Evolutionary conservation across 2,888 invertebrate species (phyloP).

Genomic region (Melanostoma scalare): DNA sequence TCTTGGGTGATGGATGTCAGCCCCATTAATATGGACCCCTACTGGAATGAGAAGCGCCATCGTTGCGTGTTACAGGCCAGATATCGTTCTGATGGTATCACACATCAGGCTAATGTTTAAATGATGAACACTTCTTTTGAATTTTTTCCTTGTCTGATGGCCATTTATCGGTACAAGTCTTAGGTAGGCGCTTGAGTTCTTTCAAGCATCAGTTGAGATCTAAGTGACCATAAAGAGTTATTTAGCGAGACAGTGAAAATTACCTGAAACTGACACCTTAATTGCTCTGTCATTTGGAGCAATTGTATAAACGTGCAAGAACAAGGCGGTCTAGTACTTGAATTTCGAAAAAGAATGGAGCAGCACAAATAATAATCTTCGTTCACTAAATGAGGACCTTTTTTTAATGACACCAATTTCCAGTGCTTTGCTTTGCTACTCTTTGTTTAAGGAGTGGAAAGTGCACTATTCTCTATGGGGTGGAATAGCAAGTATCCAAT

Average conservation of each 20-base stretch:
- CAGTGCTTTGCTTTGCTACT: neutral
- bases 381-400: conserved; percentile 7
- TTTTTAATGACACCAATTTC: conserved; percentile 49
- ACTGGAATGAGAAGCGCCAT: neutral
- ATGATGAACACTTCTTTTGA: conserved; percentile 7
- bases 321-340: neutral
- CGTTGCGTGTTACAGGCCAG: conserved; percentile 36
- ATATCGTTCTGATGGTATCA: conserved; percentile 21
- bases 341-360: neutral
- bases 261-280: conserved; percentile 56
- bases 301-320: conserved; percentile 7
- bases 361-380: neutral
- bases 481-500: conserved; percentile 45
- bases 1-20: too few relatives aligned
- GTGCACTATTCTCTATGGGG: conserved; percentile 11
- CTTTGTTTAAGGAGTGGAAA: conserved; percentile 13
- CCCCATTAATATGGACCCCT: neutral
- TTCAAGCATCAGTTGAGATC: conserved; percentile 35
- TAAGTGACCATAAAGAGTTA: conserved; percentile 41
- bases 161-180: neutral
- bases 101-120: conserved; percentile 1
- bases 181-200: neutral
- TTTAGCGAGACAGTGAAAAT: conserved; percentile 30
- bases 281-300: conserved; percentile 49
- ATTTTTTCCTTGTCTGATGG: neutral